Evolutionary conservation across 2,797 vertebrate genomes (phyloP).

Genomic region (Acanthurus tractus): DNA sequence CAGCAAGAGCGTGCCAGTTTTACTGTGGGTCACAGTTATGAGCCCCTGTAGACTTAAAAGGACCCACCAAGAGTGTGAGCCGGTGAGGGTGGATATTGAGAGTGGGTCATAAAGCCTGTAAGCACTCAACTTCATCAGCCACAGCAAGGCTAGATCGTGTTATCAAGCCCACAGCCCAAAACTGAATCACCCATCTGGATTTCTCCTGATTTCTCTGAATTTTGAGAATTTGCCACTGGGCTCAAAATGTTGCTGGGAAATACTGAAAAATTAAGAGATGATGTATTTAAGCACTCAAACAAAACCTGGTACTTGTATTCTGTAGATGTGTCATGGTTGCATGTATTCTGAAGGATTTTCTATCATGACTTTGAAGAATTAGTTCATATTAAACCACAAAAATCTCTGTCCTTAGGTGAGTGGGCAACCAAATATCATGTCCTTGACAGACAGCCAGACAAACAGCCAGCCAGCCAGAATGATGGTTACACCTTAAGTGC

Average conservation of each 20-base stretch:
- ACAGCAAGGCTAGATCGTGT: slow-evolving; percentile 10
- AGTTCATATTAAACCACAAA: not conserved
- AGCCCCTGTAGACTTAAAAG: not conserved
- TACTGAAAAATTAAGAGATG: not conserved
- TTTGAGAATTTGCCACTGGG: not conserved
- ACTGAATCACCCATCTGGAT: not conserved
- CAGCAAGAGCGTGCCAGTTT: slow-evolving; percentile 2
- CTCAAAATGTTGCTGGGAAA: slow-evolving; percentile 5
- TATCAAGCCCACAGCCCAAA: not conserved
- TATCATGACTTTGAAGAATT: not conserved
- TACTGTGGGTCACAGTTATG: not conserved
- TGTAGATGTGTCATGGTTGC: too few relatives aligned
- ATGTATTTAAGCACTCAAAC: not conserved
- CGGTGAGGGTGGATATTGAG: not conserved
- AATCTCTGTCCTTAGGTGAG: not conserved
- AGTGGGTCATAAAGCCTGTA: slow-evolving; percentile 3
- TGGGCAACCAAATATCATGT: not conserved
- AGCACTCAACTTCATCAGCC: slow-evolving; percentile 13
- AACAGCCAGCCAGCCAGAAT: slow-evolving; percentile 36
- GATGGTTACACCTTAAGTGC: slow-evolving; percentile 43
- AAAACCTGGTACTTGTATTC: not conserved
- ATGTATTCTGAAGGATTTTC: not conserved
- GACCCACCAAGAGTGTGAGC: not conserved
- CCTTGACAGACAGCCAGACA: slow-evolving; percentile 32
- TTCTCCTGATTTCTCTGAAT: not conserved